These are phyloP conservation scores for Geococcyx californianus DNA, from an alignment of 2,113 vertebrate species.

Conservation along the genomic window DNA sequence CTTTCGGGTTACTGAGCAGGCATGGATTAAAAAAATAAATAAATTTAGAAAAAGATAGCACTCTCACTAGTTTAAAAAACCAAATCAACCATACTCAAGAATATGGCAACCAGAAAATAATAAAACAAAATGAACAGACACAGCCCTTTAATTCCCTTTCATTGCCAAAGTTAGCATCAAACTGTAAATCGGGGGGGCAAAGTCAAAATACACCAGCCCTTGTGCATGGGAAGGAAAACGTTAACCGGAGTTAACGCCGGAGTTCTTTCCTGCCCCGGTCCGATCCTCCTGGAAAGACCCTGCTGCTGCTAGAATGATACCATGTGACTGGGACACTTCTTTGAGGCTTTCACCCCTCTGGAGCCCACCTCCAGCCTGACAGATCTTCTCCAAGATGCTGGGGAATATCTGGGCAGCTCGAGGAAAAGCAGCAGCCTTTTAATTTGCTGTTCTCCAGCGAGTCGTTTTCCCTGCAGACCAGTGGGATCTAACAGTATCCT, in stretches of 20 bases:
- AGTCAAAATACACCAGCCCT: background rate
- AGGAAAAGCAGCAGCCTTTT: background rate
- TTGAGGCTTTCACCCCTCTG: background rate
- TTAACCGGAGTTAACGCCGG: fast-evolving
- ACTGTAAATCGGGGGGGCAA: background rate
- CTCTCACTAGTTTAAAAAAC: too few relatives aligned
- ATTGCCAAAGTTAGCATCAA: fast-evolving
- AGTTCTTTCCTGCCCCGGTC: background rate
- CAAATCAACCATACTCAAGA: background rate
- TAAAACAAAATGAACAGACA: fast-evolving
- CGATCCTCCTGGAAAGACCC: background rate
- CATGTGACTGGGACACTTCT: background rate
- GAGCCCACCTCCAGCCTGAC: background rate
- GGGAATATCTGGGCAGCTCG: background rate
- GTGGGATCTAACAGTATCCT: background rate
- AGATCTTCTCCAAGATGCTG: background rate
- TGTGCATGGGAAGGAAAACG: background rate
- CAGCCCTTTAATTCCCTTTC: background rate
- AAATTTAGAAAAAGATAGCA: fast-evolving
- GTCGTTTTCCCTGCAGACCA: background rate
- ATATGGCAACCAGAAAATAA: background rate
- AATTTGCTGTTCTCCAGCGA: background rate
- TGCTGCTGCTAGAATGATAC: background rate
- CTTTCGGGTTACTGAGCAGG: fast-evolving
- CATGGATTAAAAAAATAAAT: fast-evolving